Conservation (phyloP, 2,113 vertebrate genomes). For the Paramormyrops kingsleyae region DNA sequence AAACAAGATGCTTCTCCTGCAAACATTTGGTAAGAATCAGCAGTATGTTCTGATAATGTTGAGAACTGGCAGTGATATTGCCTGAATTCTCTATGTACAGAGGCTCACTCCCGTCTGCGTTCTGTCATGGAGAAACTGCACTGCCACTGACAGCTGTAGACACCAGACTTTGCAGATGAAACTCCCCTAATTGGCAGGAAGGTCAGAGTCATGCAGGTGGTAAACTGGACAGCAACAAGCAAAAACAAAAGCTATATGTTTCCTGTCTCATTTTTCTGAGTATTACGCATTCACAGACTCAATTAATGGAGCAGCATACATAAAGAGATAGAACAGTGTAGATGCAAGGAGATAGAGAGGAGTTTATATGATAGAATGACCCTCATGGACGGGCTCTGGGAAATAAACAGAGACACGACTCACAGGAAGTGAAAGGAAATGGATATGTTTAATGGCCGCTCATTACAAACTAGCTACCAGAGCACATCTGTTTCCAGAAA, state of each 20-base stretch:
- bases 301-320: background rate
- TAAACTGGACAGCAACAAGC: background rate
- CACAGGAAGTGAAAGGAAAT: background rate
- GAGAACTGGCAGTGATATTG: background rate
- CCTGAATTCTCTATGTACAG: background rate
- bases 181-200: background rate
- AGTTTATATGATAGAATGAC: background rate
- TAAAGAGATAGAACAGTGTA: background rate
- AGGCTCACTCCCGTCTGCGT: background rate
- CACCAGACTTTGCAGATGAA: constrained; percentile 1
- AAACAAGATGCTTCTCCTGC: background rate
- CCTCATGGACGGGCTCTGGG: background rate
- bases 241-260: background rate
- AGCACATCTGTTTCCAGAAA: background rate
- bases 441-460: background rate
- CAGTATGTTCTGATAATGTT: background rate
- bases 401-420: background rate
- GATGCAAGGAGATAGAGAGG: background rate
- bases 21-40: background rate
- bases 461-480: background rate
- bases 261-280: background rate
- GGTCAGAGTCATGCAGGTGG: background rate
- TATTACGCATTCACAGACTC: background rate
- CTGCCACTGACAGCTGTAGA: background rate
- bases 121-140: background rate